These are phyloP conservation scores for Palaemon carinicauda DNA, from an alignment of 1,140 invertebrate species.

Conservation along the genomic window DNA sequence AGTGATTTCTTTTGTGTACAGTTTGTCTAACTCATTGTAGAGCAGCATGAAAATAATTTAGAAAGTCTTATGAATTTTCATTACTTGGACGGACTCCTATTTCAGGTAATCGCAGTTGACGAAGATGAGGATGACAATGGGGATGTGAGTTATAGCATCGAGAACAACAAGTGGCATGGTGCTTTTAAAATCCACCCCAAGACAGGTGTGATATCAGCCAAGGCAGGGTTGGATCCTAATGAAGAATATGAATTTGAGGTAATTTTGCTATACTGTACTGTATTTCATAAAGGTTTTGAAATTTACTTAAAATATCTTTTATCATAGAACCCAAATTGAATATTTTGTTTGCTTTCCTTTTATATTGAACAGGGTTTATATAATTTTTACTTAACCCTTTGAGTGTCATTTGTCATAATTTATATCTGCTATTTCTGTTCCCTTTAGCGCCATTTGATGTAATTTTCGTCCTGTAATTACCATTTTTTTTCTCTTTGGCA, in stretches of 20 bases:
- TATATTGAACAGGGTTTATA: not conserved
- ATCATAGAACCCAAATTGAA: too few relatives aligned
- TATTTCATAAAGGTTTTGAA: too few relatives aligned
- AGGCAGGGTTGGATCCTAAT: conserved; percentile 74
- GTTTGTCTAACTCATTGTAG: not conserved
- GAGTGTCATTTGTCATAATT: too few relatives aligned
- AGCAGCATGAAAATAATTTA: too few relatives aligned
- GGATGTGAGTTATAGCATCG: conserved; percentile 81
- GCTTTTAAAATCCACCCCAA: conserved; percentile 81
- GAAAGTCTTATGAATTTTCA: too few relatives aligned
- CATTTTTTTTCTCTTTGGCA: too few relatives aligned
- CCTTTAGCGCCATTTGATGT: too few relatives aligned
- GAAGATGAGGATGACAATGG: conserved; percentile 83
- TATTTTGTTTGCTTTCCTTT: not conserved
- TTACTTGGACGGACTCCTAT: not conserved
- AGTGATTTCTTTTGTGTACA: not conserved
- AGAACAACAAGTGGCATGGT: conserved; percentile 75
- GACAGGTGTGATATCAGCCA: conserved; percentile 82
- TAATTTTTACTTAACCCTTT: too few relatives aligned
- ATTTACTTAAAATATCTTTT: too few relatives aligned
- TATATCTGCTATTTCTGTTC: too few relatives aligned
- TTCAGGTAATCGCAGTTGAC: conserved; percentile 75
- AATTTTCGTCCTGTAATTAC: too few relatives aligned
- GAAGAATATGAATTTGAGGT: conserved; percentile 76
- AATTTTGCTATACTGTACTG: not conserved